A percentile compares a stretch with the other conserved stretches of the same genome.
Evolutionary conservation across 92 coral and sea anemone species (phyloP).

Genomic region (Zoanthus sociatus): DNA sequence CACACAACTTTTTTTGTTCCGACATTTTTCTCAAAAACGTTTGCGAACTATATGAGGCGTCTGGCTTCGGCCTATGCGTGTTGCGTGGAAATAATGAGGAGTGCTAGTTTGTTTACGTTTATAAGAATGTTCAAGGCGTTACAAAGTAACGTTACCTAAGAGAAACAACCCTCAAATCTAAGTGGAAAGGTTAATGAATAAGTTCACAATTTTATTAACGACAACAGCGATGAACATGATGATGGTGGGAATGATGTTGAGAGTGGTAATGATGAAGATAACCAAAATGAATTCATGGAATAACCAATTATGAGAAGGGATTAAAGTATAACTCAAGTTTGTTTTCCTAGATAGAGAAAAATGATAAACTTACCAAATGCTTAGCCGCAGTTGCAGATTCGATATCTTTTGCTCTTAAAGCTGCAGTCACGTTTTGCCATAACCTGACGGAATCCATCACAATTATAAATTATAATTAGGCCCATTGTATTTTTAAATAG

Average conservation of each 20-base stretch:
- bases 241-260: background rate
- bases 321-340: background rate
- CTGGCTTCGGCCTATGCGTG: background rate
- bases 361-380: conserved; percentile 68
- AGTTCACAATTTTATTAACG: background rate
- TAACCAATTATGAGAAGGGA: background rate
- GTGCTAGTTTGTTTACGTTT: too few species aligned
- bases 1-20: too few species aligned
- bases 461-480: background rate
- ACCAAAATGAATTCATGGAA: background rate
- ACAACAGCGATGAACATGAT: background rate
- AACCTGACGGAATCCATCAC: conserved; percentile 38
- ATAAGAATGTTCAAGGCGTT: too few species aligned
- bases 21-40: background rate
- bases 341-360: background rate
- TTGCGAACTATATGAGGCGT: background rate
- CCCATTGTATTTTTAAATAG: background rate
- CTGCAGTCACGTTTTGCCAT: conserved; percentile 88
- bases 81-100: background rate
- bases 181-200: background rate
- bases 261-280: background rate
- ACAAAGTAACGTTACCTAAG: too few species aligned
- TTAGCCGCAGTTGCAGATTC: conserved; percentile 88
- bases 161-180: too few species aligned
- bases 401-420: conserved; percentile 77